These are phyloP conservation scores for Eupithecia subfuscata DNA, from an alignment of 2,888 invertebrate species.

Conservation along the genomic window DNA sequence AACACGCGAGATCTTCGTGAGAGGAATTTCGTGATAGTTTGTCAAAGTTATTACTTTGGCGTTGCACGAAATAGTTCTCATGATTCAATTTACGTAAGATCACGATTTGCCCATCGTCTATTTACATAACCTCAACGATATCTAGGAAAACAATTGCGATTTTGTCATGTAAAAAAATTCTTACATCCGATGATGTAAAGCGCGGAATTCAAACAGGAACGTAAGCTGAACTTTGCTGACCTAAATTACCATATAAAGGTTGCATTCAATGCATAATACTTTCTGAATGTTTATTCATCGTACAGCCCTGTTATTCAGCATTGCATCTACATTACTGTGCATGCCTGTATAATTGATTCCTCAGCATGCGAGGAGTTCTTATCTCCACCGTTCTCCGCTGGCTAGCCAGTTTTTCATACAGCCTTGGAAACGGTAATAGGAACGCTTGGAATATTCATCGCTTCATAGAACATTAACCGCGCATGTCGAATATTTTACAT, in stretches of 20 bases:
- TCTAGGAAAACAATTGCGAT: not conserved
- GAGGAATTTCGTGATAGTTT: slow-evolving; percentile 15
- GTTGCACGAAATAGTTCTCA: slow-evolving; percentile 21
- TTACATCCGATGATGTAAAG: not conserved
- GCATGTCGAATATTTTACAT: slow-evolving; percentile 5
- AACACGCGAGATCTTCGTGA: slow-evolving; percentile 11
- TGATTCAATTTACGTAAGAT: slow-evolving; percentile 22
- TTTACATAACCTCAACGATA: slow-evolving; percentile 21
- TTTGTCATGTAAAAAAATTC: not conserved
- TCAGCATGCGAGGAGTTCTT: slow-evolving; percentile 23
- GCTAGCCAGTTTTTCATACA: slow-evolving; percentile 40
- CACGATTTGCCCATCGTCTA: slow-evolving; percentile 21
- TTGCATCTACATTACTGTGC: slow-evolving; percentile 42
- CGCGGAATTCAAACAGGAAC: slow-evolving; percentile 3
- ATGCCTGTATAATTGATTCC: slow-evolving; percentile 53
- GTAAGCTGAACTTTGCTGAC: slow-evolving; percentile 2
- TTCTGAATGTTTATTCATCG: slow-evolving; percentile 21
- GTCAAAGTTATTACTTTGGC: slow-evolving; percentile 2
- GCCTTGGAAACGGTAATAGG: slow-evolving; percentile 43
- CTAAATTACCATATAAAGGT: slow-evolving; percentile 1
- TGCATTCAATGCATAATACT: slow-evolving; percentile 15
- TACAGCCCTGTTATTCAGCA: slow-evolving; percentile 45
- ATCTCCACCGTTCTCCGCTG: slow-evolving; percentile 33
- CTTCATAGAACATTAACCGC: slow-evolving; percentile 5
- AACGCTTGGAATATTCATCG: slow-evolving; percentile 37